Evolutionary conservation across 2,888 invertebrate genomes (phyloP).

Genomic region (Phasia obesa): DNA sequence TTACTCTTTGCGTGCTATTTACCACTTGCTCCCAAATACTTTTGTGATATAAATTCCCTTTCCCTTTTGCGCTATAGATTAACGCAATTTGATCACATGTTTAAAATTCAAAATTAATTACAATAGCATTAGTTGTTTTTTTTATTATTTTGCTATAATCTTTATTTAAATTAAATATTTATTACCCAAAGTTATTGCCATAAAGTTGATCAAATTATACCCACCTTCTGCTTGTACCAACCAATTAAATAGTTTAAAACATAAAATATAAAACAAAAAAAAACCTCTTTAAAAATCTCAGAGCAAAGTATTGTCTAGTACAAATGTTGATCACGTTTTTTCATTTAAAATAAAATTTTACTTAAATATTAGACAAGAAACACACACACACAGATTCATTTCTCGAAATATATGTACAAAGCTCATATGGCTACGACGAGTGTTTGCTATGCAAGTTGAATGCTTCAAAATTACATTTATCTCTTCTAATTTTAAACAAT

Average conservation of each 20-base stretch:
- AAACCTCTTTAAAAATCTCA: background rate
- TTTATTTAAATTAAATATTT: background rate
- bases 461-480: slow-evolving; percentile 40
- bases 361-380: background rate
- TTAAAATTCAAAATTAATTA: too few species aligned
- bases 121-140: background rate
- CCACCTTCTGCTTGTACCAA: slow-evolving; percentile 14
- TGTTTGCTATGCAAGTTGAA: background rate
- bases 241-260: slow-evolving; percentile 32
- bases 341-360: slow-evolving; percentile 35
- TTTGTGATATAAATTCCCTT: too few species aligned
- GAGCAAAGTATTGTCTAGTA: too few species aligned
- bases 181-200: background rate
- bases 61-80: too few species aligned
- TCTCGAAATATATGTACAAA: background rate
- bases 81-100: too few species aligned
- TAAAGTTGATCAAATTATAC: slow-evolving; percentile 9
- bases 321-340: slow-evolving; percentile 42
- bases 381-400: background rate
- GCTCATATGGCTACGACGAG: background rate
- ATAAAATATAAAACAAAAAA: background rate
- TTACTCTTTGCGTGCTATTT: too few species aligned
- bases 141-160: background rate
- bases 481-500: slow-evolving; percentile 65
- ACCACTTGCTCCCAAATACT: too few species aligned